Base-by-base conservation (phyloP, 2,797 vertebrate species). In the Sitta carolinensis region DNA sequence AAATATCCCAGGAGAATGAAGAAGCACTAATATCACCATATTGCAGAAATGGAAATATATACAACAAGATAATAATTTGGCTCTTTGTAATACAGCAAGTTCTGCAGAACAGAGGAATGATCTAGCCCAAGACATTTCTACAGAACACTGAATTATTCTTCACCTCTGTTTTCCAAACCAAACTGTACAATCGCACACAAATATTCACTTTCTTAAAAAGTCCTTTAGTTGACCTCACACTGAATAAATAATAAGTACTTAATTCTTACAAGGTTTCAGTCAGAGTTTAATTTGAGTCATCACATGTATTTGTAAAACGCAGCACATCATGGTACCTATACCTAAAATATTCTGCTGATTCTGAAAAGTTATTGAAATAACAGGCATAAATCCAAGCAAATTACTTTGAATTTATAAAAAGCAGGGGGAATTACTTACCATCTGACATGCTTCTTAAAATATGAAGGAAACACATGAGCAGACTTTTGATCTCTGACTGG, bases 401-500 rank as follows among this genome's bases (percentile, higher is more conserved):
- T 11, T 3, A 45, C 32, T 58, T 72, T 1, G 5, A 66, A 82
- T 48, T 67, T 52, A 48, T 9, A 45, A 94, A 66, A 89, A 69
- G 16, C 6, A 47, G 19, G 12, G 47, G 45, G 16, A 36, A 38
- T 63, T 64, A 93, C 98, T 62, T 98, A 99, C 99, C 99, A 10
- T 99, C 99, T 54, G 99, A 99, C 99, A 99, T 99, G 98, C 98
- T 99, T 97, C 99, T 99, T 81, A 99, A 98, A 90, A 99, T 98
- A 73, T 99, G 98, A 73, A 99, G 98, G 84, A 99, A 99, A 96
- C 99, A 99, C 99, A 99, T 99, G 63, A 99, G 98, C 70, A 99
- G 98, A 95, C 98, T 99, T 97, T 98, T 99, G 96, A 99, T 99
- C 97, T 99, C 99, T 13, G 98, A 98, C 92, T 98, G 98, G 95